Evolutionary conservation across 2,113 vertebrate genomes (phyloP), one percentile per base, ranked within the genome.

Genomic region (Toxotes jaculatrix): DNA sequence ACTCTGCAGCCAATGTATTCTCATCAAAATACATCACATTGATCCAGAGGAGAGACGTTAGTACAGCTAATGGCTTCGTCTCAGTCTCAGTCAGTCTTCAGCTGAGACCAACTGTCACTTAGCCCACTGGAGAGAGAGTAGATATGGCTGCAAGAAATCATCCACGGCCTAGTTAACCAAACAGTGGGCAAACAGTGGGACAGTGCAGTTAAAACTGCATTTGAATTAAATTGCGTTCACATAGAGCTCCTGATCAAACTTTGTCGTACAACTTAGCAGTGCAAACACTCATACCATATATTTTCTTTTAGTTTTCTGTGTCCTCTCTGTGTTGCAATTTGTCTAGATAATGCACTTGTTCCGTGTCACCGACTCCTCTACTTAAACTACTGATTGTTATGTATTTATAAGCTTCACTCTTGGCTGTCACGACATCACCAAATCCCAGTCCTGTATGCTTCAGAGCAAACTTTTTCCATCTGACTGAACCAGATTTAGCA

Each of bases 1-100:
- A 42, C 63, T 42, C 59, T 53, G 59, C 64, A 43, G 66, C 69
- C 84, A 59, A 9, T 79, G 71, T 49, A 66, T 43, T 77, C 77
- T 82, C 77, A 56, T 77, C 57, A 49, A 60, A 78, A 23, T 67
- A 32, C 47, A 70, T 34, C 65, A 31, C 40, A 36, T 21, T 5
- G 42, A 57, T 42, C 66, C 51, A 53, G 5, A 70, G 45, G 45
- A 70, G 16, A 61, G 59, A 66, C 21, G 9, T 66, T 8, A 49
- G 43, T 14, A 34, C 45, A 23, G 66, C 21, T 40, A 82, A 43
- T 66, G 60, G 40, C 5, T 74, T 81, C 64, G 31, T 79, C 62
- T 49, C 31, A 63, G n/a, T 66, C 84, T 51, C 27, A 27, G 27
- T 27, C 27, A 27, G 27, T 27, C 27, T 34, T 80, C 67, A 57